These are phyloP conservation scores for Heliconius hewitsoni DNA, from an alignment of 1,140 invertebrate species.

Conservation along the genomic window DNA sequence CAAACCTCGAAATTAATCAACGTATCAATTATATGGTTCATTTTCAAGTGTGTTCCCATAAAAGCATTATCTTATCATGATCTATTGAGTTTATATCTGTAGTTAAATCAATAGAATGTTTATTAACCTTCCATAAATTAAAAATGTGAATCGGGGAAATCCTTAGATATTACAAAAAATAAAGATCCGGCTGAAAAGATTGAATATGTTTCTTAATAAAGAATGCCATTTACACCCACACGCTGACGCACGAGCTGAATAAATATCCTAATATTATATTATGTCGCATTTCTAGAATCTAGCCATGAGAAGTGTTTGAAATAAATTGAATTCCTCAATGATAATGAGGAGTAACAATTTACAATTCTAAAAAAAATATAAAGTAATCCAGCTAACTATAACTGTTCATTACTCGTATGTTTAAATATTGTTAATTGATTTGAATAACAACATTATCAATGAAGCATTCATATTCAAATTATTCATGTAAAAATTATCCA, in stretches of 20 bases:
- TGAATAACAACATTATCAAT: background rate
- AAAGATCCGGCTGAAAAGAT: constrained; percentile 34
- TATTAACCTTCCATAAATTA: background rate
- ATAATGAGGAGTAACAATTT: too few species aligned
- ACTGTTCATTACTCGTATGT: background rate
- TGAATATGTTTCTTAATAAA: constrained; percentile 38
- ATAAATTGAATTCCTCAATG: background rate
- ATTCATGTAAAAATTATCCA: background rate
- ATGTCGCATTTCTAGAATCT: constrained; percentile 19
- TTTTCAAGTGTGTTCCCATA: too few species aligned
- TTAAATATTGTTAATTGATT: background rate
- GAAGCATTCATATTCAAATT: background rate
- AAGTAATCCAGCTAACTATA: too few species aligned
- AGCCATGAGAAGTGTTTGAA: background rate
- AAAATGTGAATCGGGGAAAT: background rate
- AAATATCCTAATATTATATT: constrained; percentile 31
- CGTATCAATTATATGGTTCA: too few species aligned
- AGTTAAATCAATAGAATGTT: background rate
- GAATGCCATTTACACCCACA: constrained; percentile 42
- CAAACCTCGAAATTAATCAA: too few species aligned
- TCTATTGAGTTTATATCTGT: background rate
- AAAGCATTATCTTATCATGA: background rate
- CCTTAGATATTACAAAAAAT: constrained; percentile 29
- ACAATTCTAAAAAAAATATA: too few species aligned
- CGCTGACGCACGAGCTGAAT: constrained; percentile 41